Evolutionary conservation across 2,797 vertebrate genomes (phyloP), one percentile per base, ranked within the genome.

Genomic region (Acomys russatus): DNA sequence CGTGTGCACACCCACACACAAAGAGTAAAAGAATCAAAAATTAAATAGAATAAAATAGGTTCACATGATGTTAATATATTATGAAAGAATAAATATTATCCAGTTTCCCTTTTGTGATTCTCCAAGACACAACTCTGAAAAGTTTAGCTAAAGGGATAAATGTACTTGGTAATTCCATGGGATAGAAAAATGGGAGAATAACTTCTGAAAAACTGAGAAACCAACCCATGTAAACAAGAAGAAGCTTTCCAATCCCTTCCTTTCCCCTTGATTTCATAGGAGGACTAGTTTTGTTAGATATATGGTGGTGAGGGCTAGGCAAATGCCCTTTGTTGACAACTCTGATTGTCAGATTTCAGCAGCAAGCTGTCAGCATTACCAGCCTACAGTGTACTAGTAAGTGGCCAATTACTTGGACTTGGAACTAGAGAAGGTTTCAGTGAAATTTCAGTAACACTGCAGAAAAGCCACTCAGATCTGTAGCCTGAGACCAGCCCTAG

Each of bases 181-280:
- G 6, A 54, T 25, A 80, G 9, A 54, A n/a, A 68, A 68, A 80
- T 20, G 5, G 20, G 6, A 25, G 20, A 28, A 51, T 51, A 91
- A 85, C 12, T 68, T 90, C 23, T 38, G 73, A 93, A 74, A 73
- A 17, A 9, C 1, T 35, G 20, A 51, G 15, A 96, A 25, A 10
- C 4, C 11, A 35, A 8, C 11, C 0, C 35, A 22, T 0, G 4
- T 71, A 51, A 91, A 54, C 8, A 17, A 0, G 3, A 30, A 25
- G 1, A 3, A 6, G 15, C 7, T 71, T 59, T 18, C 22, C 17
- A 18, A 5, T 49, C 74, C 79, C 30, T 6, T 79, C 23, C 9
- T 1, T n/a, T 51, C 22, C 9, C 6, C 44, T 44, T 3, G 0
- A 0, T 51, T n/a, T 49, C 68, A 33, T 90, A 33, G 6, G 54